A percentile compares a stretch with the other conserved stretches of the same genome.
Conservation (phyloP, 2,113 vertebrate species). For the Trogon surrucura region DNA sequence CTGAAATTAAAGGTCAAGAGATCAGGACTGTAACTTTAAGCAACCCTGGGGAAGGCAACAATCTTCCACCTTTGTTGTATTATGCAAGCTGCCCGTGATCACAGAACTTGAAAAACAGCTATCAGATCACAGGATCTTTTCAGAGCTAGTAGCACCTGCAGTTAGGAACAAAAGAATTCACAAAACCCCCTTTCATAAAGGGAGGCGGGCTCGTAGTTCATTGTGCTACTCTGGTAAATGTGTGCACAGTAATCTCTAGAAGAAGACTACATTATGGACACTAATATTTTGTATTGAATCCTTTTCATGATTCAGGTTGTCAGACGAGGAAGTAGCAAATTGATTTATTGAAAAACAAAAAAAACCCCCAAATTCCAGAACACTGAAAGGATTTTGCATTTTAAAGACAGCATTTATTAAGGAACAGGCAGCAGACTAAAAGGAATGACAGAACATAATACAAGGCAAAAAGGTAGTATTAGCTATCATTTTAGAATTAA, state of each 20-base stretch:
- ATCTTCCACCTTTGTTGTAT: slow-evolving; percentile 70
- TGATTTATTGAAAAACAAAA: neutral
- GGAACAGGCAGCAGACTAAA: neutral
- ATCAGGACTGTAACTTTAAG: slow-evolving; percentile 74
- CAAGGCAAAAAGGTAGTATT: neutral
- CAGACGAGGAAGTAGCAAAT: neutral
- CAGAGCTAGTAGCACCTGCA: slow-evolving; percentile 70
- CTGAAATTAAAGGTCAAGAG: slow-evolving; percentile 79
- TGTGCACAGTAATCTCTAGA: neutral
- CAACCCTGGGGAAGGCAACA: slow-evolving; percentile 67
- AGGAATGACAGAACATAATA: neutral
- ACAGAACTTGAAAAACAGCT: slow-evolving; percentile 71
- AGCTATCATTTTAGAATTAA: neutral
- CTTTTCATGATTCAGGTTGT: neutral
- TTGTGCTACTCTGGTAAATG: slow-evolving; percentile 12
- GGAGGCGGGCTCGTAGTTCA: neutral
- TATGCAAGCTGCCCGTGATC: slow-evolving; percentile 69
- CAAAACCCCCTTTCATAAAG: slow-evolving; percentile 64
- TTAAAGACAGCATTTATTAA: neutral
- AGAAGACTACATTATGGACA: neutral
- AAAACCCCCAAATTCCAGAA: neutral
- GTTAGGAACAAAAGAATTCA: slow-evolving; percentile 71
- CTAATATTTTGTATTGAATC: neutral
- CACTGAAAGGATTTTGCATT: neutral
- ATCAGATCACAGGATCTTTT: slow-evolving; percentile 75